Evolutionary conservation across 2,797 vertebrate species (phyloP), one percentile per base, ranked within the genome.

Genomic region (Acrossocheilus wenchowensis): DNA sequence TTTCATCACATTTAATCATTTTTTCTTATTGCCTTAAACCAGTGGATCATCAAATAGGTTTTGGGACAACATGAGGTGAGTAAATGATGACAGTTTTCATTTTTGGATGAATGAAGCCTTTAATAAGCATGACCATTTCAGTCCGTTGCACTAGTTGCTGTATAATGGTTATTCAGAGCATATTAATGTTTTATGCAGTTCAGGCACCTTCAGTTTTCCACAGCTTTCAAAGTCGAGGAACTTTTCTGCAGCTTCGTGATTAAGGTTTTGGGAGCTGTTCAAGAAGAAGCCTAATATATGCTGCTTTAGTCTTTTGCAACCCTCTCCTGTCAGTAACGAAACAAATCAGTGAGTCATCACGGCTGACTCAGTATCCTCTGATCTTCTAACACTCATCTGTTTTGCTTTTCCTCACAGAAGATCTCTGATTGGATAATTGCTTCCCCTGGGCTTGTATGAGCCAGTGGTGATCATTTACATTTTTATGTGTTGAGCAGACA

Each of bases 311-410:
- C 43, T 52, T 75, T 81, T 68, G 60, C 81, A 78, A 41, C 36
- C 45, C 39, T 39, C 14, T 52, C 64, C 57, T 75, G 39, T 62
- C 68, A 72, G 48, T 50, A 45, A 87, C 14, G 43, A 87, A 89
- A 86, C 52, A 54, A 84, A 81, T 78, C 21, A 71, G 74, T 86
- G 87, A 90, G 81, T 87, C 88, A 87, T 82, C 84, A 82, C 89
- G 91, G 78, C 78, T 89, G 86, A 86, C 78, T 90, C 87, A 34
- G 36, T 64, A 34, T 78, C 72, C 3, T 86, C 64, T 79, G 80
- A 79, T 87, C n/a, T 30, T 17, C 52, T 66, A 72, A 43, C 1
- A 23, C 72, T 84, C 77, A 52, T 87, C 66, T 80, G 41, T 57
- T 78, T 72, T 48, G 15, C 8, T 73, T 78, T 48, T 50, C 30